phyloP scores from a whole-genome alignment of 2,888 invertebrate species.

The Epistrophella euchroma region DNA sequence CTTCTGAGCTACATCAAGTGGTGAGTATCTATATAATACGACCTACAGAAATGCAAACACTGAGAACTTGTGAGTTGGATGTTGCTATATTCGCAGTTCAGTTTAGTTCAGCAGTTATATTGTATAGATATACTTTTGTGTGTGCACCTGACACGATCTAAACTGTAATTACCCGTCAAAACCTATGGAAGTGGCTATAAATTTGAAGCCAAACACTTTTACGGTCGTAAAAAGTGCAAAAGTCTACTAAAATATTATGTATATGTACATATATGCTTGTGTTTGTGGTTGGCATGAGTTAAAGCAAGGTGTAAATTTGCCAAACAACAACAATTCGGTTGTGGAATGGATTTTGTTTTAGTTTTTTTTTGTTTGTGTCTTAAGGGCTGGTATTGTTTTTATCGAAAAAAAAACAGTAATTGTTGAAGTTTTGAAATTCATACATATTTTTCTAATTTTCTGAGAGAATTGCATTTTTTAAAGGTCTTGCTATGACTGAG shows the following conservation, averaged over 20 bases:
- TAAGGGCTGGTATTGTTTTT: neutral
- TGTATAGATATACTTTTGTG: constrained; percentile 42
- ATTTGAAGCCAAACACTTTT: constrained; percentile 64
- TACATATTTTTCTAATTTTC: no score
- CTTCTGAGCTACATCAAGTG: neutral
- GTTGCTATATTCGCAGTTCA: constrained; percentile 20
- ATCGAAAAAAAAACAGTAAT: neutral
- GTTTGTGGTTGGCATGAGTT: constrained; percentile 22
- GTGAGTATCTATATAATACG: neutral
- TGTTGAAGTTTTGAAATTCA: no score
- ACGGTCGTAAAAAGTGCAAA: constrained; percentile 50
- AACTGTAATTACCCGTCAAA: constrained; percentile 75
- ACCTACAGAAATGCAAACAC: constrained; percentile 38
- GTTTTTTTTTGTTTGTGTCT: neutral
- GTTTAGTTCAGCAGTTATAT: neutral
- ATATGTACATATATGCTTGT: neutral
- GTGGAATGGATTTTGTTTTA: neutral
- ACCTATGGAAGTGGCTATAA: constrained; percentile 72
- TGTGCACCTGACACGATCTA: constrained; percentile 76
- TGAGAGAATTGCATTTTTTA: no score
- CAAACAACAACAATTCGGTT: constrained; percentile 25
- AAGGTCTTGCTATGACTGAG: no score
- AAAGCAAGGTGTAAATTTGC: constrained; percentile 62
- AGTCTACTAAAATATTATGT: constrained; percentile 5
- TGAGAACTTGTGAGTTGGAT: constrained; percentile 43